Percentiles rank a stretch among this genome's conserved stretches.
Conservation (phyloP, 2,888 invertebrate genomes). For the Leptopilina drosophilae region DNA sequence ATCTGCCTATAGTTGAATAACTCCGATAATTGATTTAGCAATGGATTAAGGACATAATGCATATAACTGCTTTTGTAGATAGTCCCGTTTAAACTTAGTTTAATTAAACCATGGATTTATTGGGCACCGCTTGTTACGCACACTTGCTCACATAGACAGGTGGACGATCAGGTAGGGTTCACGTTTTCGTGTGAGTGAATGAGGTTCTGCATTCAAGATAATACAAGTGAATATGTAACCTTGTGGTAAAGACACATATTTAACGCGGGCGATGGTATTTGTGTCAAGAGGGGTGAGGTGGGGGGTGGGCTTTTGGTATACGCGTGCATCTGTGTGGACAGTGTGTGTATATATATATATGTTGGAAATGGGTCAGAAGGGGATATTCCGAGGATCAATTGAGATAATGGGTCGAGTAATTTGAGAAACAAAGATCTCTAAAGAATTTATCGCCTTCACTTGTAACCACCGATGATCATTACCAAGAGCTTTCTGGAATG, state of each 20-base stretch:
- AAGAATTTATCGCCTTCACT: constrained; percentile 36
- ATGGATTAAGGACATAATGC: constrained; percentile 70
- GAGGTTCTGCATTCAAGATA: constrained; percentile 36
- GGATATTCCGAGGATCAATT: constrained; percentile 61
- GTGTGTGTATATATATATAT: constrained; percentile 45
- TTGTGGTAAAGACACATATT: constrained; percentile 14
- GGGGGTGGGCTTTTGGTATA: too few species aligned
- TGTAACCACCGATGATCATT: constrained; percentile 26
- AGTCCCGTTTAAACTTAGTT: constrained; percentile 74
- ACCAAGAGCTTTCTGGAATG: constrained; percentile 32
- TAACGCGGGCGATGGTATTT: constrained; percentile 1
- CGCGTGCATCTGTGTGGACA: constrained; percentile 22
- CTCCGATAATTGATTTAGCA: constrained; percentile 74
- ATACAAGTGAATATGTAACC: constrained; percentile 25
- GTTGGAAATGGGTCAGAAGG: constrained; percentile 58
- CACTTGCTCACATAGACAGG: constrained; percentile 54
- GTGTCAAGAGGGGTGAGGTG: not conserved
- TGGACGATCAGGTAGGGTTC: constrained; percentile 45
- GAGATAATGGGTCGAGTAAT: constrained; percentile 62
- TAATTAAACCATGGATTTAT: constrained; percentile 75
- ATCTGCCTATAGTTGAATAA: constrained; percentile 52
- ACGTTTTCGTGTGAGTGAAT: constrained; percentile 24
- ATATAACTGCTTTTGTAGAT: constrained; percentile 69
- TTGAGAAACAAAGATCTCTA: constrained; percentile 50
- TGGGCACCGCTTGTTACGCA: constrained; percentile 64